A percentile compares a stretch with the other conserved stretches of the same genome.
These are phyloP conservation scores for Meriones unguiculatus DNA, from an alignment of 2,113 vertebrate genomes.

Conservation along the genomic window DNA sequence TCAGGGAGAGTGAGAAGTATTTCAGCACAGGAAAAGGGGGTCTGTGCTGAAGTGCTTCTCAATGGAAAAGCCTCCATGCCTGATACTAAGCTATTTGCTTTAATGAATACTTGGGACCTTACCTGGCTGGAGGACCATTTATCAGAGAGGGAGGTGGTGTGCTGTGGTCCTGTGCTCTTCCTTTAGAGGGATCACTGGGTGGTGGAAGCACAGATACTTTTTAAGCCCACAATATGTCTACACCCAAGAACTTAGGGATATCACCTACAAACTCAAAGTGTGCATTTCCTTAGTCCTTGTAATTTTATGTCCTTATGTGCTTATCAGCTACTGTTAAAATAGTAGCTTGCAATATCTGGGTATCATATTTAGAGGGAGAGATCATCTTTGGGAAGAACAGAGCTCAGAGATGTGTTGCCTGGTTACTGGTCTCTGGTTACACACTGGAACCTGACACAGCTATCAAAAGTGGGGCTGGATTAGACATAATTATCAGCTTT, in stretches of 20 bases:
- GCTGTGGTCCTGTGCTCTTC: neutral
- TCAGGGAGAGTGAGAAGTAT: constrained; percentile 43
- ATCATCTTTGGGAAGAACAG: neutral
- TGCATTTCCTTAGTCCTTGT: neutral
- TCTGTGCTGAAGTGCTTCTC: constrained; percentile 18
- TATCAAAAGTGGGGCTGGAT: accelerated
- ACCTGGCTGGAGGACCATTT: constrained; percentile 30
- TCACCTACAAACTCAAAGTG: neutral
- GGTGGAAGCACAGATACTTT: neutral
- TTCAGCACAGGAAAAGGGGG: constrained; percentile 38
- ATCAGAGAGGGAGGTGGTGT: neutral
- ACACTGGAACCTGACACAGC: neutral
- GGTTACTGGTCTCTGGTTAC: neutral
- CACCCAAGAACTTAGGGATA: neutral
- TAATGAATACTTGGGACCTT: constrained; percentile 42
- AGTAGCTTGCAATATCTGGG: neutral
- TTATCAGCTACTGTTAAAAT: neutral
- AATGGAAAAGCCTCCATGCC: constrained; percentile 44
- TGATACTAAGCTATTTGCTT: constrained; percentile 36
- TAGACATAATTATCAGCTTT: neutral
- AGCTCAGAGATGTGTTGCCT: neutral
- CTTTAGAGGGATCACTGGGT: neutral
- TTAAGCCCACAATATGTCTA: neutral
- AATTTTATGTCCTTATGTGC: neutral
- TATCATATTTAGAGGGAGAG: neutral